Base-by-base conservation (phyloP, 2,888 invertebrate species). In the Lutraria lutraria region DNA sequence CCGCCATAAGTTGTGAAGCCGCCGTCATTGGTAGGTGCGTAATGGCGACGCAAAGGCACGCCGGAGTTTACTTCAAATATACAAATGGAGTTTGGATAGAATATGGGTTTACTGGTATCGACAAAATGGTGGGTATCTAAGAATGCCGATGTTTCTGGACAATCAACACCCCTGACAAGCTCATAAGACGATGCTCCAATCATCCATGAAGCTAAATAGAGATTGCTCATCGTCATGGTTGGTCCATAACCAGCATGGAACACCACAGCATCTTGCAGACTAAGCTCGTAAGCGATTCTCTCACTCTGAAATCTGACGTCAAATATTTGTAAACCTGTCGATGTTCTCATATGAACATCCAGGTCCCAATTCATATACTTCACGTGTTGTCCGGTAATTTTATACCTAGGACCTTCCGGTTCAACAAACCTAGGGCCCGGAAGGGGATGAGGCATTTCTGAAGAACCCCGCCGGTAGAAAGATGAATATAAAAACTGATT, bases 351-450 rank as follows among this genome's bases (percentile, higher is more conserved):
- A 19, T 94, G 91, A 34, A 95, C 92, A 87, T 96, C 94, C 86
- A 96, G 95, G 85, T 94, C 93, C 96, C 96, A 96, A 72, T 95
- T 94, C 90, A 95, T 94, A 89, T 95, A 96, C 34, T 92, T 84
- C 0, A 96, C 93, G 83, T 94, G 95, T 34, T 94, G 94, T 0
- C 95, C 95, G 25, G 93, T 91, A 0, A 96, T 91, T 13, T 85
- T 90, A 89, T 93, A 96, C 29, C 96, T 88, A n/a, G 92, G 91
- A 12, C 95, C 96, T 8, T 94, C 95, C 0, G 96, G 95, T 81
- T 95, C 95, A 21, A 93, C 90, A 19, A 94, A 89, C 12, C 92
- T 90, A 12, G 96, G 96, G 6, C 95, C 96, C 21, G 93, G 92
- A 21, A 93, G 81, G 13, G 94, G 93, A 2, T 83, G 81, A 15